Base-by-base conservation (phyloP, 2,797 vertebrate genomes). In the Staurois parvus region DNA sequence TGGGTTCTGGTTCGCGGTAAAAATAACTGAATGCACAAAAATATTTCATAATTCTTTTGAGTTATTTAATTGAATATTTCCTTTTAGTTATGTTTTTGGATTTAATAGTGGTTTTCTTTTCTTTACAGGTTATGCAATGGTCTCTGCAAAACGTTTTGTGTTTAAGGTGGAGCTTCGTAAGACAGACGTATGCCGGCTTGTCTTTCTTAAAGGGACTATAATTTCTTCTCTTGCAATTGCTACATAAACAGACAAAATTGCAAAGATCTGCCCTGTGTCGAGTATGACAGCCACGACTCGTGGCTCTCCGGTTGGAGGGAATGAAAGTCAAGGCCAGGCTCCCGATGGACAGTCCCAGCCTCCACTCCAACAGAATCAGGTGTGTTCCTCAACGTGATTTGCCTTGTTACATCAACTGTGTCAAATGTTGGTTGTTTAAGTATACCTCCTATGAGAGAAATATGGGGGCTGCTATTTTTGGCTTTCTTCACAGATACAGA, bases 251-350 rank as follows among this genome's bases (percentile, higher is more conserved):
- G 98, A 98, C 98, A 99, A 99, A 97, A 99, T 99, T 99, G 98
- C 98, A 98, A 99, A 99, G 96, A 99, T 99, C 96, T 99, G 98
- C 97, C 98, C 98, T 89, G 97, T 99, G 96, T 98, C 98, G 97
- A 99, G 97, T 97, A 99, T 99, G 98, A 99, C 98, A 94, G 98
- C 98, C 98, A 99, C 98, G 95, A 99, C 98, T 94, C 98, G 98
- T 99, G 98, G 98, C 97, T 99, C 98, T 97, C 98, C 98, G 26
- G 98, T 99, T 94, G 98, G 98, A 96, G 98, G 98, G 96, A 99
- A 99, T 95, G 98, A 99, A 90, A 99, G 95, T 95, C 98, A 99
- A 94, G 97, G 97, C 95, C 97, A 99, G 95, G 98, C 98, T 95
- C 98, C 98, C 90, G 98, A 99, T 93, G 97, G 97, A 94, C 98